phyloP scores from a whole-genome alignment of 2,113 vertebrate species.

The Notarius lentiginosus region DNA sequence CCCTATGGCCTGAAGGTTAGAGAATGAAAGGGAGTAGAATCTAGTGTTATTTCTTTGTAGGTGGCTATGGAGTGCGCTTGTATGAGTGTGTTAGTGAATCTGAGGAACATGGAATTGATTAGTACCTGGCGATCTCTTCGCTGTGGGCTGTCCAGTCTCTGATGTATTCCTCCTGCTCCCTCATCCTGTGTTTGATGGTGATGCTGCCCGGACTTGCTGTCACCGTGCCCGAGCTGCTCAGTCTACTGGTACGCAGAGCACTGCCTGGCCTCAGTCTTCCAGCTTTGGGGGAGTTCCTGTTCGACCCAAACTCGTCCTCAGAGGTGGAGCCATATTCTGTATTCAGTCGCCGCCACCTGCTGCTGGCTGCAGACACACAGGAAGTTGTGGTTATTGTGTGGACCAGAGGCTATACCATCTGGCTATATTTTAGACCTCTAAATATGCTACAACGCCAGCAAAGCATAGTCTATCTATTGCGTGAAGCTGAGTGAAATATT shows the following conservation, averaged over 20 bases:
- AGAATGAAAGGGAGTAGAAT: no score
- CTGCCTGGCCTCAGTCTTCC: conserved; percentile 86
- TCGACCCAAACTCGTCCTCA: conserved; percentile 97
- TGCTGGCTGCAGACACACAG: conserved; percentile 66
- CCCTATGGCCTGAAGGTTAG: no score
- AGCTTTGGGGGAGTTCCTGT: conserved; percentile 90
- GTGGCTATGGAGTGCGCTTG: neutral
- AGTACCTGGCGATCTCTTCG: conserved; percentile 97
- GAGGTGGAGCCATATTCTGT: conserved; percentile 99
- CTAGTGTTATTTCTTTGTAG: neutral
- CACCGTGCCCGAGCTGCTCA: conserved; percentile 70
- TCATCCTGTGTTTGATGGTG: conserved; percentile 89
- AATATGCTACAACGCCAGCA: neutral
- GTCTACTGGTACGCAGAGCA: conserved; percentile 78
- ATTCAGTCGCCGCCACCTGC: conserved; percentile 94
- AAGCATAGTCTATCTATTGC: conserved; percentile 1
- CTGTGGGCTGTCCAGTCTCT: conserved; percentile 97
- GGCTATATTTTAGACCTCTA: neutral
- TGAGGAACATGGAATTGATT: conserved; percentile 48
- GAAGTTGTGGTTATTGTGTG: neutral
- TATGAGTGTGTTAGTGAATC: neutral
- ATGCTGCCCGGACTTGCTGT: conserved; percentile 66
- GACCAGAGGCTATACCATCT: neutral
- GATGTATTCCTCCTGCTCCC: conserved; percentile 97
- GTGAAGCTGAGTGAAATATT: conserved; percentile 12